Evolutionary conservation across 2,797 vertebrate species (phyloP).

Genomic region (Sebastes vulpes): DNA sequence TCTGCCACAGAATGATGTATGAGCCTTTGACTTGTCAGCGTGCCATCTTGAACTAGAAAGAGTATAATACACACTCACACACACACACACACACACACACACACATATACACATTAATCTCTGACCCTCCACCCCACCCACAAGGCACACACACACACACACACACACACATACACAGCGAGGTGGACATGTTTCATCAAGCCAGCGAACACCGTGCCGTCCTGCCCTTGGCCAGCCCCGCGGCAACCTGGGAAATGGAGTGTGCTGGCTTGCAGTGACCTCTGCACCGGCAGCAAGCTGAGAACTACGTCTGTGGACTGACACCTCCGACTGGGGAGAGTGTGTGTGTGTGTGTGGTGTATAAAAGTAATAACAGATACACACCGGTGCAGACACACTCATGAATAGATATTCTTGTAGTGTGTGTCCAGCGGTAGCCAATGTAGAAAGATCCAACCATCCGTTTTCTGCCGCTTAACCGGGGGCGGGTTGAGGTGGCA

Average conservation of each 20-base stretch:
- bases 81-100: conserved; percentile 34
- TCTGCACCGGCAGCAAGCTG: conserved; percentile 41
- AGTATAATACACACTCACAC: conserved; percentile 44
- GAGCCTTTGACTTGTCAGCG: conserved; percentile 63
- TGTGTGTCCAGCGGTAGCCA: neutral
- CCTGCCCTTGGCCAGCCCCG: conserved; percentile 52
- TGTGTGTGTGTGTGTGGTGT: neutral
- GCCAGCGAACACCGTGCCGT: conserved; percentile 28
- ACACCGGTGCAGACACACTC: neutral
- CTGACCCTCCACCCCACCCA: conserved; percentile 47
- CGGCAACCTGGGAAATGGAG: conserved; percentile 78
- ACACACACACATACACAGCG: conserved; percentile 7
- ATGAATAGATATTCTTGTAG: neutral
- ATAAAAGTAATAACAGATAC: conserved; percentile 10
- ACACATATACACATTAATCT: conserved; percentile 35
- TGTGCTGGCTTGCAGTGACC: conserved; percentile 66
- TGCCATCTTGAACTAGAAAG: conserved; percentile 61
- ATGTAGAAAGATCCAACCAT: neutral
- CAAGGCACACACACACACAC: conserved; percentile 9
- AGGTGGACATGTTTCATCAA: conserved; percentile 69
- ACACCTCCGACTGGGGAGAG: conserved; percentile 11
- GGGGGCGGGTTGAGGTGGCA: neutral
- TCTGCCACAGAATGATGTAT: conserved; percentile 49
- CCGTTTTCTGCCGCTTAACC: neutral
- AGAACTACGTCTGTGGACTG: conserved; percentile 9